Evolutionary conservation across 2,113 vertebrate species (phyloP), one percentile per base, ranked within the genome.

Genomic region (Ailurus styani): DNA sequence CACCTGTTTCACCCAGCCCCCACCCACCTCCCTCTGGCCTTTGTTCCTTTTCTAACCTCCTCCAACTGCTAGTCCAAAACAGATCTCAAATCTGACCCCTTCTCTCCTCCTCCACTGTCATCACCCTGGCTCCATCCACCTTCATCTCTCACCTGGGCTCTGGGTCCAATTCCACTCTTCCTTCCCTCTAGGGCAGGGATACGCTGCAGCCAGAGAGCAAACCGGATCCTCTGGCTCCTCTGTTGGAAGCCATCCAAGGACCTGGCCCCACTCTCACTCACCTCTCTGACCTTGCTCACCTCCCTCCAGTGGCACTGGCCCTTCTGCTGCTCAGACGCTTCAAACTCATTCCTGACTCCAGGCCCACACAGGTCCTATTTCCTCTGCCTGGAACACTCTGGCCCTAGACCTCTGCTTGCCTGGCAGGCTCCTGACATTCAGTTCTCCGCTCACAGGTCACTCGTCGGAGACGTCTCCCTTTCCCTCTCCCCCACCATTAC

Each of bases 371-470:
- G 81, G 68, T 94, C 91, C 42, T 42, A 5, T 87, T 90, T 93
- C 93, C 31, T 96, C 54, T 94, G 40, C 66, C 64, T 88, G 93
- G 82, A 70, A 82, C 93, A 93, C 12, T 7, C 6, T 86, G 95
- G 73, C 47, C 75, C 75, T 45, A 40, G 70, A 52, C 23, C 11
- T 73, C 37, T 86, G 83, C 25, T 7, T 70, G 55, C 72, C 81
- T 55, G 70, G 79, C 60, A 87, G 47, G 13, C 68, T 77, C 73
- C 11, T 23, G 37, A 83, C 52, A 50, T 72, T 72, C 23, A 42
- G 81, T 60, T 82, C 90, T 85, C 40, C 52, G 62, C 18, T 62
- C 90, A 55, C 34, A 25, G 7, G 17, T 52, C 45, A 25, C 57
- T 64, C 54, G 29, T 42, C 6, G 2, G 9, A 11, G 68, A 78